Evolutionary conservation across 2,888 invertebrate species (phyloP).

Genomic region (Drosophila fulvimacula): DNA sequence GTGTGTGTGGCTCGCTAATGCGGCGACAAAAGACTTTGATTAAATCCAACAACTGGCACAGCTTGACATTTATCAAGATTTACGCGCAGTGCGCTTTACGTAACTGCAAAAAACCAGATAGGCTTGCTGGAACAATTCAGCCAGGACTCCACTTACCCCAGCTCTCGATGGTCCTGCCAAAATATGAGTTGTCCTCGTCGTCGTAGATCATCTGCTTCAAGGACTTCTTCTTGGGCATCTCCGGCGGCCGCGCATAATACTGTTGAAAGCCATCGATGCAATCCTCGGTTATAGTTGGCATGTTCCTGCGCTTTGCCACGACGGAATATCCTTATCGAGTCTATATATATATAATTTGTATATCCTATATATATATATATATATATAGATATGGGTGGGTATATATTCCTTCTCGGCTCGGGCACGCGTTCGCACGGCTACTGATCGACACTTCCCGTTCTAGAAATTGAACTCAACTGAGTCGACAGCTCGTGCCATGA

Average conservation of each 20-base stretch:
- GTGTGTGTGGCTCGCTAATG: conserved; percentile 53
- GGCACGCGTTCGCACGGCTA: conserved; percentile 58
- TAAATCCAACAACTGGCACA: conserved; percentile 66
- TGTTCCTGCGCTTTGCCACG: conserved; percentile 49
- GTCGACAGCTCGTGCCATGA: conserved; percentile 61
- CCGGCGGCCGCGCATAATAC: conserved; percentile 88
- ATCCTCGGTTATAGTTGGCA: conserved; percentile 85
- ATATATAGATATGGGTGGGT: no score
- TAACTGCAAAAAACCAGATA: conserved; percentile 34
- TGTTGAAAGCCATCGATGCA: conserved; percentile 87
- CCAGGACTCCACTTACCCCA: conserved; percentile 90
- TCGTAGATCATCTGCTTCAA: conserved; percentile 91
- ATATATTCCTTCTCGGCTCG: conserved; percentile 1
- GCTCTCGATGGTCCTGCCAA: conserved; percentile 91
- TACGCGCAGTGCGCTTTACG: conserved; percentile 46
- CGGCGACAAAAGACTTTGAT: conserved; percentile 76
- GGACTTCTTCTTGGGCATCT: conserved; percentile 87
- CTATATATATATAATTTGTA: not conserved
- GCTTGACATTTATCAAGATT: conserved; percentile 65
- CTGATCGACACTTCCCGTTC: conserved; percentile 73
- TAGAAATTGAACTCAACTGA: conserved; percentile 72
- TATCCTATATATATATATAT: not conserved
- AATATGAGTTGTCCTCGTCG: conserved; percentile 89
- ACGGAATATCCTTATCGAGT: conserved; percentile 33
- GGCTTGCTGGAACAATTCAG: not conserved